Base-by-base conservation (phyloP, 2,797 vertebrate genomes). In the Silurus aristotelis region DNA sequence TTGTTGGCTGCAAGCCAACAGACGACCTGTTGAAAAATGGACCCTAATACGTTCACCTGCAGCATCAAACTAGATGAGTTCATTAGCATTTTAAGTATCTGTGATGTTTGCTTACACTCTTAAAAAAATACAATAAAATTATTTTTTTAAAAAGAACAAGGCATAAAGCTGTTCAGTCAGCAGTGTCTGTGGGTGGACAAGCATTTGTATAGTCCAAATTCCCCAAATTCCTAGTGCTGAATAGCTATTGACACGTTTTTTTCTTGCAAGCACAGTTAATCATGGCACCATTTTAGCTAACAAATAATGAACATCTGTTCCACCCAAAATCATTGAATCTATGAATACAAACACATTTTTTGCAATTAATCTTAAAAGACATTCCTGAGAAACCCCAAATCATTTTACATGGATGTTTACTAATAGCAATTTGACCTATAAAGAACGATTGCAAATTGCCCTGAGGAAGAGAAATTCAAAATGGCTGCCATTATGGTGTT, bases 81-180 rank as follows among this genome's bases (percentile, higher is more conserved):
- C 56, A 85, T 76, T 76, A 76, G 61, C 84, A 85, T 82, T 81
- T 73, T 67, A 82, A 75, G 79, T 66, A n/a, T 67, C 55, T 75
- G 61, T 76, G 79, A 82, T 67, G 61, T 85, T 85, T 27, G 52
- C 71, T 82, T 48, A 81, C 43, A 64, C 70, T 38, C 60, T 52
- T 85, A 70, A 48, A 83, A 52, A 22, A 10, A 19, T 38, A 0
- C 2, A 38, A 38, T 38, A 38, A 2, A 38, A 38, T 2, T 6
- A 48, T 1, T 6, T 67, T 52, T n/a, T n/a, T n/a, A 27, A 63
- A 52, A 43, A 22, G 31, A 46, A 72, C 70, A 27, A 20, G 5
- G 38, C 4, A 66, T 12, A 83, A 76, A 66, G 60, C n/a, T 64
- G 43, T 17, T 76, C 20, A 67, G 2, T 25, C 10, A 72, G 9